Conservation (phyloP, 2,888 invertebrate species). For the Bembecia ichneumoniformis region DNA sequence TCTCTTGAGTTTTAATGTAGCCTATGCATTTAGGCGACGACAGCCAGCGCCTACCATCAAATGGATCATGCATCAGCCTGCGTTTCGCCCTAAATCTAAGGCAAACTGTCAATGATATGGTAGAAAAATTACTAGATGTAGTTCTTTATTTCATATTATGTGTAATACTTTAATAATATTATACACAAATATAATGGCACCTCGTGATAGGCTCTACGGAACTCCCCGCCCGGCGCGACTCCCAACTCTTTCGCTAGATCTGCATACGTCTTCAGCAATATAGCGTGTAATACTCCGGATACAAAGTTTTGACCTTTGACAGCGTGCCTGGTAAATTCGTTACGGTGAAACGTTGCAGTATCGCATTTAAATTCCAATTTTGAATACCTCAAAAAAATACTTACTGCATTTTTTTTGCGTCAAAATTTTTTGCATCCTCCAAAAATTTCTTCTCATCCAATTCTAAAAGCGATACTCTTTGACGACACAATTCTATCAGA, state of each 20-base stretch:
- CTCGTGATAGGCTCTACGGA: constrained; percentile 62
- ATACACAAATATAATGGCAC: constrained; percentile 16
- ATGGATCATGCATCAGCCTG: too few relatives aligned
- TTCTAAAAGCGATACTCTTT: constrained; percentile 55
- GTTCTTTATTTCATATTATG: too few relatives aligned
- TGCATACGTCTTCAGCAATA: constrained; percentile 62
- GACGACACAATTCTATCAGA: constrained; percentile 57
- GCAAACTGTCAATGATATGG: too few relatives aligned
- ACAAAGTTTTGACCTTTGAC: constrained; percentile 58
- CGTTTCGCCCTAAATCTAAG: too few relatives aligned
- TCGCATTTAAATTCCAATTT: background rate
- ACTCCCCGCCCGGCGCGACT: constrained; percentile 64
- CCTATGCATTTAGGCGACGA: background rate
- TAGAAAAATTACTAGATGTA: too few relatives aligned
- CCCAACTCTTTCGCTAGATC: constrained; percentile 63
- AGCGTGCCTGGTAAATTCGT: constrained; percentile 31
- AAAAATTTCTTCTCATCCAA: constrained; percentile 61
- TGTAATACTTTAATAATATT: too few relatives aligned
- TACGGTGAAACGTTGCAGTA: background rate
- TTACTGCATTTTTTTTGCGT: constrained; percentile 52
- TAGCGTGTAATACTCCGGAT: constrained; percentile 61
- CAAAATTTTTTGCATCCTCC: constrained; percentile 61
- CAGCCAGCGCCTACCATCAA: too few relatives aligned
- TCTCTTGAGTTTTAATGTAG: background rate
- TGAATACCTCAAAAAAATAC: constrained; percentile 9